phyloP scores from a whole-genome alignment of 1,140 invertebrate species.

The Babylonia areolata region DNA sequence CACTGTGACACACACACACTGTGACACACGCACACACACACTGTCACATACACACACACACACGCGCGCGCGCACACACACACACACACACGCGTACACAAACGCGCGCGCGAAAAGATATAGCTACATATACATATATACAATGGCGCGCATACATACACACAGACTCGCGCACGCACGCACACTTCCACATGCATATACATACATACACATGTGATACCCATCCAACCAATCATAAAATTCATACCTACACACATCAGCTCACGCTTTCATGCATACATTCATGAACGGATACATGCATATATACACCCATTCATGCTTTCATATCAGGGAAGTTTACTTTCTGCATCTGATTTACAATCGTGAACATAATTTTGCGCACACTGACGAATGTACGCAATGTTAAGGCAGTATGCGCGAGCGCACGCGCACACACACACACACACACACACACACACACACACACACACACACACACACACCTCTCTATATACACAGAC shows the following conservation, averaged over 20 bases:
- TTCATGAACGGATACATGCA: not conserved
- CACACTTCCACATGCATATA: not conserved
- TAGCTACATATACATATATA: not conserved
- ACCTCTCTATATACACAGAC: conserved; percentile 11
- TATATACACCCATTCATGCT: not conserved
- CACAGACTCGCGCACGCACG: not conserved
- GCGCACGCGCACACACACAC: conserved; percentile 3
- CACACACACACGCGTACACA: not conserved
- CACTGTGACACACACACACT: too few species aligned
- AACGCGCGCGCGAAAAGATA: not conserved
- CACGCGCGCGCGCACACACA: not conserved
- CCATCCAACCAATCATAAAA: too few species aligned
- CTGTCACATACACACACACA: too few species aligned
- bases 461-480: conserved; percentile 7
- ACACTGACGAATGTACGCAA: too few species aligned
- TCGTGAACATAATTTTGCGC: too few species aligned
- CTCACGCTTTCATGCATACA: not conserved
- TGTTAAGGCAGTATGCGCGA: not conserved
- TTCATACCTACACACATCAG: not conserved
- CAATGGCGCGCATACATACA: not conserved
- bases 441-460: conserved; percentile 10
- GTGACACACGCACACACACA: too few species aligned
- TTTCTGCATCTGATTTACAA: too few species aligned
- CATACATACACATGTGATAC: not conserved
- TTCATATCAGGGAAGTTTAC: too few species aligned